Conservation (phyloP, 2,113 vertebrate species). For the Malurus cyaneus region DNA sequence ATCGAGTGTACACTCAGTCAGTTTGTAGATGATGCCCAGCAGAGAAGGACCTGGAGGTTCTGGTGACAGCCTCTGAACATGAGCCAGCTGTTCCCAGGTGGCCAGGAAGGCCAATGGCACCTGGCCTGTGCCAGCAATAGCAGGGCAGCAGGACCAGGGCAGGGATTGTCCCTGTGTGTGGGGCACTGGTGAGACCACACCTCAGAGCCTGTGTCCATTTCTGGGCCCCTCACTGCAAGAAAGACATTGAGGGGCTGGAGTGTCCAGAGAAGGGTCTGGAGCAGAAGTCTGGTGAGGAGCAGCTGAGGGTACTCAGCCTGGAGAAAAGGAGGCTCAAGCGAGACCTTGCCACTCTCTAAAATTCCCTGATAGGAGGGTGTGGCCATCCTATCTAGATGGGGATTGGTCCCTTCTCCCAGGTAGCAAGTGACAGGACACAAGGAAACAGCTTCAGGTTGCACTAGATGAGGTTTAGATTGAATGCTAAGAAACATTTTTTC, state of each 20-base stretch:
- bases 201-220: not conserved
- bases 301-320: not conserved
- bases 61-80: not conserved
- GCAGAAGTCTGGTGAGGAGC: not conserved
- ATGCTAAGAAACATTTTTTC: not conserved
- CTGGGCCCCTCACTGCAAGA: not conserved
- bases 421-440: not conserved
- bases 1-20: not conserved
- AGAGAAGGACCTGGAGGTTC: not conserved
- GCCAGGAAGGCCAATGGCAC: not conserved
- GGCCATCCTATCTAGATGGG: not conserved
- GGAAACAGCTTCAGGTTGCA: not conserved
- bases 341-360: not conserved
- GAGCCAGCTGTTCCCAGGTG: not conserved
- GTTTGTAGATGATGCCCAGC: not conserved
- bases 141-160: not conserved
- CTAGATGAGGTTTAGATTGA: too few species aligned
- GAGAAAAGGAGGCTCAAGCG: not conserved
- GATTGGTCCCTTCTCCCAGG: not conserved
- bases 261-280: not conserved
- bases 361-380: accelerated
- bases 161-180: not conserved
- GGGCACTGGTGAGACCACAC: not conserved
- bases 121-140: not conserved
- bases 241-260: accelerated